Base-by-base conservation (phyloP, 2,113 vertebrate species). In the Podarcis raffonei region DNA sequence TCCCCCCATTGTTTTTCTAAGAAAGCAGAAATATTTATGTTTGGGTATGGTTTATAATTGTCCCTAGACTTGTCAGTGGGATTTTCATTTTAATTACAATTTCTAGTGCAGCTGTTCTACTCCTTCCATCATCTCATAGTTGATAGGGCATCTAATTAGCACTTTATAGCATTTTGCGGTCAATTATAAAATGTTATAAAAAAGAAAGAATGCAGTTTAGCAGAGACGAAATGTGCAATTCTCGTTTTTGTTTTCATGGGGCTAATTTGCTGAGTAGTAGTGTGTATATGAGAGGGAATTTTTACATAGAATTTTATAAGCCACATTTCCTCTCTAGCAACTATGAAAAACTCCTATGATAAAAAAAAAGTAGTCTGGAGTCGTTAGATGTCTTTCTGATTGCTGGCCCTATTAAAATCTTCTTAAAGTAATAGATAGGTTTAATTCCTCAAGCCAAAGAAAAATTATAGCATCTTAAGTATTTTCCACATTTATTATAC, bases 401-500 rank as follows among this genome's bases (percentile, higher is more conserved):
- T 97, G 97, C 97, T 98, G 92, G 95, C 96, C 96, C 96, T 97
- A 98, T 99, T 98, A 98, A 98, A 98, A 98, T 98, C 97, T 98
- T 98, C 98, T 98, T 98, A 98, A 97, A 97, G 96, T 98, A 98
- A 98, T 97, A 98, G 97, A 98, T 99, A 98, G 98, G 96, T 98
- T 99, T 99, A 99, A 99, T 99, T 98, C 98, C 97, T 95, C 96
- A 97, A 98, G 97, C 97, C 89, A 97, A 97, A 98, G 96, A 97
- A 97, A 98, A 98, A 98, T 98, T 93, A 97, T 98, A 98, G 98
- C 96, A 98, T 98, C 94, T 94, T 95, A 94, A 95, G 96, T 97
- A 98, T 98, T 98, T 98, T 98, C 97, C 97, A 97, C 98, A 98
- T 98, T 98, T 98, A 98, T 99, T 98, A 98, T 98, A 98, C 98